Percentiles rank a stretch among this genome's conserved stretches.
These are phyloP conservation scores for Apamea sordens DNA, from an alignment of 2,888 invertebrate genomes.

Conservation along the genomic window DNA sequence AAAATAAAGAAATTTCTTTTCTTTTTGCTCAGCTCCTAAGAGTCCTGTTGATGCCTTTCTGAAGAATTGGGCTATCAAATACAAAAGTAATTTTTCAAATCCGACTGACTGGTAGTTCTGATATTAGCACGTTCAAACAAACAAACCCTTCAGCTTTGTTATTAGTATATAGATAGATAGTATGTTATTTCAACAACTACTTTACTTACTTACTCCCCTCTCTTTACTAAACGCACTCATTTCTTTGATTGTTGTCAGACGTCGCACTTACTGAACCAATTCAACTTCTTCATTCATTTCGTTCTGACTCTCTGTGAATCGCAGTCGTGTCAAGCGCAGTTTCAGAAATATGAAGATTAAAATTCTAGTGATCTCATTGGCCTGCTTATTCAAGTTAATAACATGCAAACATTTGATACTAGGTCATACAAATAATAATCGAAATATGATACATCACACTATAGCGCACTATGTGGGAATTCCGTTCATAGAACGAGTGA, in stretches of 20 bases:
- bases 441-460: slow-evolving; percentile 70
- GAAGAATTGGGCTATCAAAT: not conserved
- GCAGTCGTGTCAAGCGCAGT: slow-evolving; percentile 35
- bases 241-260: slow-evolving; percentile 21
- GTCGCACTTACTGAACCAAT: slow-evolving; percentile 14
- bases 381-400: slow-evolving; percentile 53
- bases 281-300: slow-evolving; percentile 47
- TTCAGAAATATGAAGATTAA: slow-evolving; percentile 66
- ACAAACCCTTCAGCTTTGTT: not conserved
- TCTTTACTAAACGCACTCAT: slow-evolving; percentile 6
- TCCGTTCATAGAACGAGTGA: slow-evolving; percentile 74
- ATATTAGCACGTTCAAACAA: not conserved
- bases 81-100: not conserved
- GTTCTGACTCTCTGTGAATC: slow-evolving; percentile 15
- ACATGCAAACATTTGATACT: slow-evolving; percentile 73
- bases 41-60: not conserved
- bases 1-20: too few relatives aligned
- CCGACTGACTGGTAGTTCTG: not conserved
- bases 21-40: not conserved
- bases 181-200: slow-evolving; percentile 8
- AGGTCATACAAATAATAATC: slow-evolving; percentile 72
- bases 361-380: slow-evolving; percentile 59
- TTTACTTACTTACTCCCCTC: not conserved
- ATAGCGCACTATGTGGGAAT: slow-evolving; percentile 68
- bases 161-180: not conserved